Percentiles rank a stretch among this genome's conserved stretches.
phyloP scores from a whole-genome alignment of 2,888 invertebrate genomes.

The Ethmia dodecea region DNA sequence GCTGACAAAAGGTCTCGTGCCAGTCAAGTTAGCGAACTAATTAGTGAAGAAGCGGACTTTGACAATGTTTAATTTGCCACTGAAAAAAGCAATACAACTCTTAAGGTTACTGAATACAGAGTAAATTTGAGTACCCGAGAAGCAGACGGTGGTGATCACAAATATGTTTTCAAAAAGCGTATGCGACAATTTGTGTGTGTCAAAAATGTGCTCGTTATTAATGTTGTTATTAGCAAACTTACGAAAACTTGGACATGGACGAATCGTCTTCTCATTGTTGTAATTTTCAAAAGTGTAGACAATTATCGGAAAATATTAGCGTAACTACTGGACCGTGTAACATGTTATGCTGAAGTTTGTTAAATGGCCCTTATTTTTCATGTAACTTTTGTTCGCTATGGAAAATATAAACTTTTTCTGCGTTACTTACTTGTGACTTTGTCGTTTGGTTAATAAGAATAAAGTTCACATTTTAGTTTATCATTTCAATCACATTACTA shows the following conservation, averaged over 20 bases:
- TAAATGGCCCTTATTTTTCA: conserved; percentile 24
- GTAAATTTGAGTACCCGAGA: conserved; percentile 17
- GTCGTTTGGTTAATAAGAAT: too few relatives aligned
- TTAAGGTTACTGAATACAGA: conserved; percentile 24
- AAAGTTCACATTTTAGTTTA: too few relatives aligned
- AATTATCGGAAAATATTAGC: conserved; percentile 38
- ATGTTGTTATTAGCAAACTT: conserved; percentile 43
- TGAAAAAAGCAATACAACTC: conserved; percentile 6
- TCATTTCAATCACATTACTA: too few relatives aligned
- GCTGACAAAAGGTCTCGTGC: conserved; percentile 45
- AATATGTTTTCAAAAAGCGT: conserved; percentile 25
- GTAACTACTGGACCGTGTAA: conserved; percentile 28
- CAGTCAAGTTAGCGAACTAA: conserved; percentile 46
- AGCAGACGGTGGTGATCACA: conserved; percentile 2
- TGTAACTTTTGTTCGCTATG: conserved; percentile 4
- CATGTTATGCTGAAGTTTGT: conserved; percentile 18
- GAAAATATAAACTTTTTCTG: too few relatives aligned
- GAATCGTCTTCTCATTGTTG: conserved; percentile 22
- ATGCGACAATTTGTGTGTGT: conserved; percentile 26
- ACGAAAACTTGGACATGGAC: conserved; percentile 33
- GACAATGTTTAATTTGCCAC: conserved; percentile 27
- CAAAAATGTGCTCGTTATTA: conserved; percentile 25
- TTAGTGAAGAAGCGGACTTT: conserved; percentile 36
- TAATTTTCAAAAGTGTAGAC: conserved; percentile 29
- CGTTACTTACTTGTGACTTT: too few relatives aligned